Percentiles rank a stretch among this genome's conserved stretches.
Evolutionary conservation across 1,140 invertebrate species (phyloP).

Genomic region (Dreissena rostriformis): DNA sequence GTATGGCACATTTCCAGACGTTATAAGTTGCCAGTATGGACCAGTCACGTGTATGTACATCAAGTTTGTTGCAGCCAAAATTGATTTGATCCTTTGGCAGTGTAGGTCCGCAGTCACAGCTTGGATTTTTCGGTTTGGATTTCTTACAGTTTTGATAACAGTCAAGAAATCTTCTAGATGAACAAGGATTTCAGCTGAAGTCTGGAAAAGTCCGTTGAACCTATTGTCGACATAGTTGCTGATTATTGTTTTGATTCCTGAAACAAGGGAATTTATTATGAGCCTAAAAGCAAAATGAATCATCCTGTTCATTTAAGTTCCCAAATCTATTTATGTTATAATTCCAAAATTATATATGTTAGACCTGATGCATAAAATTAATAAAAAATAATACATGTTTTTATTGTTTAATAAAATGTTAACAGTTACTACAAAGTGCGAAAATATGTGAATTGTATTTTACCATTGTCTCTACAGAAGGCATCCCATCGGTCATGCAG

Average conservation of each 20-base stretch:
- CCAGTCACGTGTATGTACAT: slow-evolving; percentile 48
- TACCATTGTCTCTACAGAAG: no score
- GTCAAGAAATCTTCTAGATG: not conserved
- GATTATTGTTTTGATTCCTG: slow-evolving; percentile 29
- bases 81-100: not conserved
- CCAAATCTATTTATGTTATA: no score
- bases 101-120: slow-evolving; percentile 22
- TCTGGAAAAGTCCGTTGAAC: slow-evolving; percentile 29
- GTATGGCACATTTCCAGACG: slow-evolving; percentile 29
- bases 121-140: slow-evolving; percentile 1
- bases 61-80: slow-evolving; percentile 32
- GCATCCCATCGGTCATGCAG: no score
- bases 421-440: no score
- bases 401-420: no score
- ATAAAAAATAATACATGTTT: no score
- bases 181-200: slow-evolving; percentile 15
- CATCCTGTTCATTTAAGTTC: no score
- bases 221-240: slow-evolving; percentile 39
- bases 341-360: no score
- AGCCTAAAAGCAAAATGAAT: no score
- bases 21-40: slow-evolving; percentile 49
- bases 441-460: no score
- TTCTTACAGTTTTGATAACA: slow-evolving; percentile 6
- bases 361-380: no score
- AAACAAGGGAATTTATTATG: no score